A percentile compares a stretch with the other conserved stretches of the same genome.
These are phyloP conservation scores for Tubulanus polymorphus DNA, from an alignment of 2,888 invertebrate species.

Conservation along the genomic window DNA sequence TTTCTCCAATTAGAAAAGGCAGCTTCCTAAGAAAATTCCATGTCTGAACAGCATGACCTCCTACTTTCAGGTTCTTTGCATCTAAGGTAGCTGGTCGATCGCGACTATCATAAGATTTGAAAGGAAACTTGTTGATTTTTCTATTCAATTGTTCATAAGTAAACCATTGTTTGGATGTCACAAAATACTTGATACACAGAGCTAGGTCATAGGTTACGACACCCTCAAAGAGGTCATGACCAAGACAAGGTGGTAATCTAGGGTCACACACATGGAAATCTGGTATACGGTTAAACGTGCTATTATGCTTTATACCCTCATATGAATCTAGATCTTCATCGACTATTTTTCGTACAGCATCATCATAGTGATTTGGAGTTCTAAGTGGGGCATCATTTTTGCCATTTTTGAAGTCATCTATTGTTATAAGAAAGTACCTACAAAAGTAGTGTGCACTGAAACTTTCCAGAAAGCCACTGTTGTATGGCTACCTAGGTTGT, in stretches of 20 bases:
- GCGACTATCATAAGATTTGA: constrained; percentile 1
- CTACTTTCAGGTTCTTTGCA: not conserved
- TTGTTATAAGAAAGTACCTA: constrained; percentile 12
- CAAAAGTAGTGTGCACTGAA: constrained; percentile 12
- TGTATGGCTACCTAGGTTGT: constrained; percentile 15
- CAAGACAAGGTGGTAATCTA: constrained; percentile 14
- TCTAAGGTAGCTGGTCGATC: constrained; percentile 12
- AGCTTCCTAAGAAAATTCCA: constrained; percentile 12
- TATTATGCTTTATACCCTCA: constrained; percentile 8
- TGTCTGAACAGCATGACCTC: constrained; percentile 18
- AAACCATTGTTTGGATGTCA: constrained; percentile 8
- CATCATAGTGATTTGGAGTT: not conserved
- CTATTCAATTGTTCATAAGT: constrained; percentile 7
- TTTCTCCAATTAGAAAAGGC: not conserved
- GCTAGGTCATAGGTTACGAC: constrained; percentile 17
- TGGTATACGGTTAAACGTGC: constrained; percentile 8
- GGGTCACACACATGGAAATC: constrained; percentile 16
- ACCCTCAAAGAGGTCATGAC: constrained; percentile 16
- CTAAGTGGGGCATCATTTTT: not conserved
- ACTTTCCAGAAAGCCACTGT: constrained; percentile 15
- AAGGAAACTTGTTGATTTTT: constrained; percentile 4
- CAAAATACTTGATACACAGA: constrained; percentile 13
- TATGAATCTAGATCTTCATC: too few relatives aligned
- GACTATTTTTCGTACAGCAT: not conserved
- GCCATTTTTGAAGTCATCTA: constrained; percentile 1